Evolutionary conservation across 2,888 invertebrate genomes (phyloP).

Genomic region (Himalopsyche tibetana): DNA sequence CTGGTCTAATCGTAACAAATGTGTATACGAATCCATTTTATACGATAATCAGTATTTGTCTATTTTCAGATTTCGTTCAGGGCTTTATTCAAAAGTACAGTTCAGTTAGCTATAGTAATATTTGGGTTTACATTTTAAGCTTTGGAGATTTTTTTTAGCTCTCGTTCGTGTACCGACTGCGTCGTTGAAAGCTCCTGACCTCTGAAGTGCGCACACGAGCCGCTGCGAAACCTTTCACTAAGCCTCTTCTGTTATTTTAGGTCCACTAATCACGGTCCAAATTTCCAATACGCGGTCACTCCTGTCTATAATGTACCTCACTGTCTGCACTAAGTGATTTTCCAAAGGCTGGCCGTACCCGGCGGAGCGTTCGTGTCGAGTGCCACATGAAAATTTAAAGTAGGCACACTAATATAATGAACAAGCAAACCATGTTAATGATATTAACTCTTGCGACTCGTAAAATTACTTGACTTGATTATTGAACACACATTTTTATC

Average conservation of each 20-base stretch:
- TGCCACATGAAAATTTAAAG: conserved; percentile 9
- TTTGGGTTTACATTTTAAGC: too few relatives aligned
- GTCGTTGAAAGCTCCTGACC: conserved; percentile 37
- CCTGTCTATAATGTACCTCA: conserved; percentile 17
- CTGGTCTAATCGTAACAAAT: too few relatives aligned
- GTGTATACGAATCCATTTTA: too few relatives aligned
- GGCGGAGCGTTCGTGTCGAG: neutral
- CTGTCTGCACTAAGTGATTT: conserved; percentile 19
- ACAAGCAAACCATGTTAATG: neutral
- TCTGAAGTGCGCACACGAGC: conserved; percentile 40
- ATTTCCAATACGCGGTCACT: conserved; percentile 42
- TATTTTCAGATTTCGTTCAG: too few relatives aligned
- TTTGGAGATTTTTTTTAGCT: too few relatives aligned
- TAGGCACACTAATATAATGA: neutral
- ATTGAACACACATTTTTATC: too few relatives aligned
- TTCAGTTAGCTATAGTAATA: too few relatives aligned
- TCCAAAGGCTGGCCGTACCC: conserved; percentile 15
- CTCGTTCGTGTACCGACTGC: neutral
- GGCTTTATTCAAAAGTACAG: too few relatives aligned
- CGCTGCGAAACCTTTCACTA: conserved; percentile 47
- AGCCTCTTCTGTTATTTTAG: conserved; percentile 56
- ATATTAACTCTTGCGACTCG: neutral
- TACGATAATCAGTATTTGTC: too few relatives aligned
- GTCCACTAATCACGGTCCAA: conserved; percentile 52
- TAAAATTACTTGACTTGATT: neutral